Evolutionary conservation across 2,113 vertebrate genomes (phyloP).

Genomic region (Pygoscelis antarcticus): DNA sequence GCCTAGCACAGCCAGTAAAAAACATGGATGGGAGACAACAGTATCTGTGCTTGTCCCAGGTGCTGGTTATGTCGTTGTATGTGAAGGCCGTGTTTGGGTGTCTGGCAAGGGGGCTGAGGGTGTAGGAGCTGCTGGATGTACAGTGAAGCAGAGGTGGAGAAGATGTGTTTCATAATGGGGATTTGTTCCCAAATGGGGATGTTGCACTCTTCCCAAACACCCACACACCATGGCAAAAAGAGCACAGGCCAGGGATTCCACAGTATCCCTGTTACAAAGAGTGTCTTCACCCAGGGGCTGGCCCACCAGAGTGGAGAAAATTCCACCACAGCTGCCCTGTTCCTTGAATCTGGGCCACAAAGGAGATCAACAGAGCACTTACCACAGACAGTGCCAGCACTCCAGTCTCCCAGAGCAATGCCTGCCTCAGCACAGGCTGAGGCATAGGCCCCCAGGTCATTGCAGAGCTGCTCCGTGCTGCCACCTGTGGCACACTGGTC

Average conservation of each 20-base stretch:
- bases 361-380: slow-evolving; percentile 15
- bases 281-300: too few species aligned
- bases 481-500: slow-evolving; percentile 72
- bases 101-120: not conserved
- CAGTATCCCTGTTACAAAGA: not conserved
- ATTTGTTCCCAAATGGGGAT: not conserved
- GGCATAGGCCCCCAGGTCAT: slow-evolving; percentile 69
- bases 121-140: not conserved
- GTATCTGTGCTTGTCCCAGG: not conserved
- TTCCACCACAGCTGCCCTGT: not conserved
- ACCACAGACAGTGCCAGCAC: slow-evolving; percentile 80
- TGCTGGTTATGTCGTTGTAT: not conserved
- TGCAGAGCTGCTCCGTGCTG: slow-evolving; percentile 72
- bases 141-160: not conserved
- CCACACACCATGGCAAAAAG: not conserved
- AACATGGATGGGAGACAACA: not conserved
- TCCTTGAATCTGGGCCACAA: not conserved
- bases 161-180: not conserved
- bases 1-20: not conserved
- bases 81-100: fast-evolving
- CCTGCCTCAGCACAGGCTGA: slow-evolving; percentile 75
- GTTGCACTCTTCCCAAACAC: not conserved
- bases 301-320: too few species aligned
- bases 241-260: not conserved
- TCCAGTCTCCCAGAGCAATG: slow-evolving; percentile 72